Evolutionary conservation across 1,140 invertebrate genomes (phyloP), one percentile per base, ranked within the genome.

Genomic region (Protaetia brevitarsis): DNA sequence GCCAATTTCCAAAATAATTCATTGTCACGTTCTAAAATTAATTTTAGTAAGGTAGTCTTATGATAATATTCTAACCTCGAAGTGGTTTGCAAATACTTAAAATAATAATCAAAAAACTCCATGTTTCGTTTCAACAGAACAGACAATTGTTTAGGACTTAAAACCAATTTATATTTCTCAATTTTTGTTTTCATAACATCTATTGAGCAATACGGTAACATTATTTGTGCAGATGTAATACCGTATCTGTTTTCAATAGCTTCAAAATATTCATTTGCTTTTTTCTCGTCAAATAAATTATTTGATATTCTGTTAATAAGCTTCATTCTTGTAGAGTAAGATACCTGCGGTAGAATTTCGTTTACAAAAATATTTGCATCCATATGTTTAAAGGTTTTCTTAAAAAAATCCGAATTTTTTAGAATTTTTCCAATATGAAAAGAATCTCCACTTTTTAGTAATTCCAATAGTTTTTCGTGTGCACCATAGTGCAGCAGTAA

Each of bases 101-200:
- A 36, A 62, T 62, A 62, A 62, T 34, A 36, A 8, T 31, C 31
- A 3, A 62, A 36, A 34, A 62, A 62, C 0, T 34, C 19, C 0
- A 34, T 19, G 23, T 36, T 11, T 34, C 23, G 34, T 34, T 36
- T 62, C 11, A 34, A 5, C 8, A 62, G 19, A 3, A 7, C 5
- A 6, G 21, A 3, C 0, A 62, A 1, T 11, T 62, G 60, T 7
- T 19, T 31, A n/a, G 7, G 16, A 19, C 6, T 34, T 62, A 62
- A 36, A 34, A 30, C 13, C 10, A 36, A n/a, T 23, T 62, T 62
- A n/a, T 62, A 62, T 62, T 62, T 62, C 4, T 31, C 31, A 3
- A 62, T 36, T 16, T 26, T 62, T 16, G n/a, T 26, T 13, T 36
- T 23, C 26, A 62, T 36, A 3, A 62, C 6, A 19, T 6, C 30